Base-by-base conservation (phyloP, 2,888 invertebrate genomes). In the Meteorus colon region DNA sequence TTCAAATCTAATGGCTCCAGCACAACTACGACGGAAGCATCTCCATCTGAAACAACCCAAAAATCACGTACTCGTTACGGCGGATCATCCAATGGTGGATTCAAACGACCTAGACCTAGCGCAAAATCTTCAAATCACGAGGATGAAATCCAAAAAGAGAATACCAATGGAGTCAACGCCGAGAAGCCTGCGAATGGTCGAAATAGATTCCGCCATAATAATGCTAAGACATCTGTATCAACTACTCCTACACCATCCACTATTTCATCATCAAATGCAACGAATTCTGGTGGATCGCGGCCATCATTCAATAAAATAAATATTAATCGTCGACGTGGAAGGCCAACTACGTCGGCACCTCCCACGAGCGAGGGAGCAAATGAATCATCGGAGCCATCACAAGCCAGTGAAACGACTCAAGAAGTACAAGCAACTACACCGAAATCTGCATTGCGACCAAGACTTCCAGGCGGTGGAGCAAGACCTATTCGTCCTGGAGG, bases 401-500 rank as follows among this genome's bases (percentile, higher is more conserved):
- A 76, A 10, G 62, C 5, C 10, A 78, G 73, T 63, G 72, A 73
- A 48, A 24, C 19, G 14, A 71, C 74, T 10, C 77, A 80, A 14
- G 77, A 68, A 60, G 62, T 59, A 51, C 12, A 5, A 65, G 75
- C 34, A 24, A 79, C 74, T 65, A 83, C 79, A 2, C 79, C 85
- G 2, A 83, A 84, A 60, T 67, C 83, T 0, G 76, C 74, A 3
- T 74, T 81, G 2, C 82, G 83, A 19, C 55, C 84, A 1, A 85
- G 85, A 76, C 74, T 86, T 31, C 84, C 87, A 0, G 91, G 91
- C 0, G 90, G 90, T 6, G 89, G 86, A 45, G 81, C 90, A 1
- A 87, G 94, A 71, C 92, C 94, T 0, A 66, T 75, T 8, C 91
- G 94, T 74, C 94, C 94, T 0, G 94, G 94, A 1, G 92, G 93